A percentile compares a stretch with the other conserved stretches of the same genome.
These are phyloP conservation scores for Chaetoderma sp. DNA, from an alignment of 2,888 invertebrate genomes.

Conservation along the genomic window DNA sequence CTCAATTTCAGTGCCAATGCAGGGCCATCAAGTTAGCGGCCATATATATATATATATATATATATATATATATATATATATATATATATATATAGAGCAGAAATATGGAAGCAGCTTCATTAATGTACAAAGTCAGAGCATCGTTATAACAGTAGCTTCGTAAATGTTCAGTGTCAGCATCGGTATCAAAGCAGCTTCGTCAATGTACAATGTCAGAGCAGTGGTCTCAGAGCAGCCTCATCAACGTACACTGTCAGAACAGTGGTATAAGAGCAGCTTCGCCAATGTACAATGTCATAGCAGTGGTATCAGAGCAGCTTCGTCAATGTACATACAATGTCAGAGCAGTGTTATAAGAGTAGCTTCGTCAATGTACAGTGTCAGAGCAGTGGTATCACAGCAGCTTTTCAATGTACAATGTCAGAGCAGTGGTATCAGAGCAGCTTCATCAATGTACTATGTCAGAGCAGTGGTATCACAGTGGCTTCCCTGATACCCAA, in stretches of 20 bases:
- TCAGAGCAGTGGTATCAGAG: not conserved
- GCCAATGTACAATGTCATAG: not conserved
- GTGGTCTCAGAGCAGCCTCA: not conserved
- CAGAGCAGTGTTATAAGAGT: not conserved
- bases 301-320: not conserved
- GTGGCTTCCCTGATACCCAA: too few relatives aligned
- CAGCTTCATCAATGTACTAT: not conserved
- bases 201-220: not conserved
- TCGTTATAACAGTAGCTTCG: not conserved
- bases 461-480: too few relatives aligned
- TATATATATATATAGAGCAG: too few relatives aligned
- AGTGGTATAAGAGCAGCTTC: not conserved
- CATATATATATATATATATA: slow-evolving; percentile 18
- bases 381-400: not conserved
- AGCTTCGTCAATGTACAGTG: not conserved
- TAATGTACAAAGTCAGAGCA: not conserved
- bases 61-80: slow-evolving; percentile 6
- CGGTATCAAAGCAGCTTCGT: not conserved
- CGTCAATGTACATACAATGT: not conserved
- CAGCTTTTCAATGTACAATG: not conserved
- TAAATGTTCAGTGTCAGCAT: not conserved
- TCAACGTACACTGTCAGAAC: not conserved
- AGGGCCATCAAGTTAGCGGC: too few relatives aligned
- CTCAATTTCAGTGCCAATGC: not conserved
- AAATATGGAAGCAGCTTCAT: not conserved